These are phyloP conservation scores for Oscheius sp. DNA, from an alignment of 2,888 invertebrate genomes.

Conservation along the genomic window DNA sequence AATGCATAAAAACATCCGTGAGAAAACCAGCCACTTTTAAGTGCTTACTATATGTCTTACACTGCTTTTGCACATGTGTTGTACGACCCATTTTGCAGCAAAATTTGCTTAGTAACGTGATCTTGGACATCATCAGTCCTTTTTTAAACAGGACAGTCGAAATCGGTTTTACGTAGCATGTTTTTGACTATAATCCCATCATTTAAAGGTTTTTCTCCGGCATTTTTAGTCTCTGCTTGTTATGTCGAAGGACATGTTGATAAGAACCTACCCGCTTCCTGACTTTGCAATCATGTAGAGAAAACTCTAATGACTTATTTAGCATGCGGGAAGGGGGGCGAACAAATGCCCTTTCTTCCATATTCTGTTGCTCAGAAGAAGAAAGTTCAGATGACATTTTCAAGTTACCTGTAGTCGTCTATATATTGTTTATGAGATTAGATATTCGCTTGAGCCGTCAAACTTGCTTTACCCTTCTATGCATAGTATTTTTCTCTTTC, in stretches of 20 bases:
- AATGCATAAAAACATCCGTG: no score
- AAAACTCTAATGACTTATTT: not conserved
- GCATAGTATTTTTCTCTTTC: no score
- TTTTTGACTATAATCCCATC: not conserved
- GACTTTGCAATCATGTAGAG: not conserved
- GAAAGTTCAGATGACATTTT: no score
- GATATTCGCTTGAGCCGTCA: no score
- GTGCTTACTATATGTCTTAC: no score
- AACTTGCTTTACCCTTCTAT: no score
- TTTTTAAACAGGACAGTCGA: not conserved
- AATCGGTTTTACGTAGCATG: not conserved
- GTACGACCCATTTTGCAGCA: not conserved
- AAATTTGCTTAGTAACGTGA: constrained; percentile 19
- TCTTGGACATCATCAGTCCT: not conserved
- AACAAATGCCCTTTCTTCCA: not conserved
- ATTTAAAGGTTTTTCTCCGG: not conserved
- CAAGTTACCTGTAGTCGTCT: no score
- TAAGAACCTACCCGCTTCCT: not conserved
- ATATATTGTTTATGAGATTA: no score
- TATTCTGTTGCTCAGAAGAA: not conserved
- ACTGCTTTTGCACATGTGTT: constrained; percentile 16
- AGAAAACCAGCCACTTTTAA: no score
- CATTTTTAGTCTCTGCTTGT: not conserved
- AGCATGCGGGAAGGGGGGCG: not conserved
- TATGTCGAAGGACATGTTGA: not conserved